Conservation (phyloP, 2,797 vertebrate species). For the Acanthopagrus latus region DNA sequence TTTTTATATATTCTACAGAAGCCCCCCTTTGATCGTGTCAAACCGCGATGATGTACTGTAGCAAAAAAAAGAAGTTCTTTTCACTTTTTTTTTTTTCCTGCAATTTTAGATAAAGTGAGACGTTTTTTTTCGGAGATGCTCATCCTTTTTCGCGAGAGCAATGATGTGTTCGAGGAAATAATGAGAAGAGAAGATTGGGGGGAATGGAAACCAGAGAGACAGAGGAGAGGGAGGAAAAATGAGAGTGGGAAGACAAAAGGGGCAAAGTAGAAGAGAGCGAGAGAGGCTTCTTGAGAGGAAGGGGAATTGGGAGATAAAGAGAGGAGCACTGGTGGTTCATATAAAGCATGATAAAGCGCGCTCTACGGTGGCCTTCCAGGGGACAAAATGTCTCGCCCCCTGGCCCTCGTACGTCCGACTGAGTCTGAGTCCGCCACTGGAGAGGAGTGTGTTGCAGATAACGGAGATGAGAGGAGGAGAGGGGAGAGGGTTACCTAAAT, state of each 20-base stretch:
- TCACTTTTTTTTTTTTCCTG: not conserved
- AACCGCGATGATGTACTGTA: not conserved
- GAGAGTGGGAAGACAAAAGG: not conserved
- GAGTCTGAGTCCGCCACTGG: too few relatives aligned
- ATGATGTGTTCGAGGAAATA: constrained; percentile 37
- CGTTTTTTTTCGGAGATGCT: not conserved
- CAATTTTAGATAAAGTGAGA: not conserved
- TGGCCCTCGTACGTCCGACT: too few relatives aligned
- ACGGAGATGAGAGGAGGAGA: constrained; percentile 2
- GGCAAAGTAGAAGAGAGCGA: not conserved
- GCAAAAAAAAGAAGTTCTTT: not conserved
- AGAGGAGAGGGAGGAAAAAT: not conserved
- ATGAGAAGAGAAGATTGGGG: constrained; percentile 16
- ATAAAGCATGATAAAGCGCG: too few relatives aligned
- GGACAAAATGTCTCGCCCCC: too few relatives aligned
- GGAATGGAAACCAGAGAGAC: constrained; percentile 11
- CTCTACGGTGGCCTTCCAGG: too few relatives aligned
- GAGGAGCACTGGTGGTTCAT: not conserved
- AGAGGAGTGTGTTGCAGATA: not conserved
- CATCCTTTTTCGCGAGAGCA: not conserved
- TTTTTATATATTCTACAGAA: constrained; percentile 12
- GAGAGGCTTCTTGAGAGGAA: not conserved
- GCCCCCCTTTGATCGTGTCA: constrained; percentile 11
- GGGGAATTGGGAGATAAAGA: constrained; percentile 12
- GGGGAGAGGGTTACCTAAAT: constrained; percentile 33